Evolutionary conservation across 2,113 vertebrate species (phyloP), one percentile per base, ranked within the genome.

Genomic region (Aptenodytes patagonicus): DNA sequence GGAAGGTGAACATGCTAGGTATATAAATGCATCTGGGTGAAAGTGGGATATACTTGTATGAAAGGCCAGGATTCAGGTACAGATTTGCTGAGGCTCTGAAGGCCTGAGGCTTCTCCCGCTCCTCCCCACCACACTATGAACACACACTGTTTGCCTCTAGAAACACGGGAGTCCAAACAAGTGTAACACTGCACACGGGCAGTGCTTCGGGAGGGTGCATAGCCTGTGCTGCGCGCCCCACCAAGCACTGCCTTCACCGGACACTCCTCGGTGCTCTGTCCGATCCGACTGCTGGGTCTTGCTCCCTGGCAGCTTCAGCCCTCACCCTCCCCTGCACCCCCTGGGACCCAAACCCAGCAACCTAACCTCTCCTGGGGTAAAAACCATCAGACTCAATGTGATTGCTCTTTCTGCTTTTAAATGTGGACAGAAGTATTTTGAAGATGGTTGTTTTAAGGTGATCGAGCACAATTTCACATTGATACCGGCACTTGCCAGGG

Each of bases 181-280:
- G 76, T 0, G 0, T 3, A 25, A 25, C 34, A 5, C 20, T 54
- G 65, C 2, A 3, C n/a, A 40, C 31, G 14, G 15, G 7, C 9
- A 47, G 19, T 36, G 34, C 38, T 69, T 64, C 1, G 2, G 36
- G 54, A 87, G 47, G 52, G 11, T 32, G 9, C 9, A 7, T 0
- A 1, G 52, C 57, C 38, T 0, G 0, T 42, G 42, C 46, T 57
- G 86, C 6, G 2, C 58, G 36, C 25, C 58, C 20, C 25, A 17
- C 54, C 0, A 0, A 72, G 44, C 44, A 6, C 44, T 76, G 62
- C 54, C 54, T 25, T 75, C 40, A 4, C n/a, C 12, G 4, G n/a
- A 29, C 11, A 3, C 13, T 57, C 65, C 46, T 29, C 3, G 1
- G 24, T 10, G 13, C 61, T 86, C 10, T 0, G 46, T 17, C 18